Evolutionary conservation across 2,888 invertebrate species (phyloP).

Genomic region (Drosophila phalerata): DNA sequence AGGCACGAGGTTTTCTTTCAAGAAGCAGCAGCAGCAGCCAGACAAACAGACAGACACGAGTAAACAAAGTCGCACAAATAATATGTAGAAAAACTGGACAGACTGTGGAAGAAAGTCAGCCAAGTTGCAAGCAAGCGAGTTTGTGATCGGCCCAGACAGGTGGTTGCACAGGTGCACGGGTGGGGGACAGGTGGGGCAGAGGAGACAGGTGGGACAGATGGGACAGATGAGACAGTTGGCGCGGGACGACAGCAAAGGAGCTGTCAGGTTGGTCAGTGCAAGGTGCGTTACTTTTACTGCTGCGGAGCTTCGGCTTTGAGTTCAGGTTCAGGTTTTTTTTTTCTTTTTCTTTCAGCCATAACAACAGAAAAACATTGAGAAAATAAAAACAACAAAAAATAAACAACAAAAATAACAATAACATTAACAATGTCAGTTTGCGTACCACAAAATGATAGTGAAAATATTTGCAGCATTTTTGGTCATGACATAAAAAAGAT

Average conservation of each 20-base stretch:
- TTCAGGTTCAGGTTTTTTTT: conserved; percentile 35
- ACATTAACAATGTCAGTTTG: conserved; percentile 65
- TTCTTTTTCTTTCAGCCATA: background rate
- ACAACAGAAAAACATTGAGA: conserved; percentile 23
- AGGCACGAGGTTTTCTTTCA: conserved; percentile 31
- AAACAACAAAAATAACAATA: conserved; percentile 45
- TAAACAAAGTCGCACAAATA: conserved; percentile 69
- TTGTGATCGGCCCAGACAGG: conserved; percentile 53
- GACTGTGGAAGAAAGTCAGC: conserved; percentile 74
- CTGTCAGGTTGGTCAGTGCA: conserved; percentile 59
- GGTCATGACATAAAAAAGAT: conserved; percentile 72
- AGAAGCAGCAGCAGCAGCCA: conserved; percentile 41
- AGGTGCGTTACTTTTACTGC: conserved; percentile 78
- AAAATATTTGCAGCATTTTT: conserved; percentile 71
- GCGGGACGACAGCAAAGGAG: conserved; percentile 51
- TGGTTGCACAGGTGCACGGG: conserved; percentile 17
- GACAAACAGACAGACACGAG: conserved; percentile 24
- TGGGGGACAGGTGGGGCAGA: conserved; percentile 4
- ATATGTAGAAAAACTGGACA: conserved; percentile 76
- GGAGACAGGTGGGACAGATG: conserved; percentile 5
- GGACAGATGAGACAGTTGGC: conserved; percentile 30
- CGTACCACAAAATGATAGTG: conserved; percentile 73
- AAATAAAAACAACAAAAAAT: conserved; percentile 33
- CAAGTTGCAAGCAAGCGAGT: conserved; percentile 58
- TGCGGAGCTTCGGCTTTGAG: background rate